Conservation (phyloP, 37 sponge, comb jelly and placozoan genomes). For the Halisarca cf. caerulea region DNA sequence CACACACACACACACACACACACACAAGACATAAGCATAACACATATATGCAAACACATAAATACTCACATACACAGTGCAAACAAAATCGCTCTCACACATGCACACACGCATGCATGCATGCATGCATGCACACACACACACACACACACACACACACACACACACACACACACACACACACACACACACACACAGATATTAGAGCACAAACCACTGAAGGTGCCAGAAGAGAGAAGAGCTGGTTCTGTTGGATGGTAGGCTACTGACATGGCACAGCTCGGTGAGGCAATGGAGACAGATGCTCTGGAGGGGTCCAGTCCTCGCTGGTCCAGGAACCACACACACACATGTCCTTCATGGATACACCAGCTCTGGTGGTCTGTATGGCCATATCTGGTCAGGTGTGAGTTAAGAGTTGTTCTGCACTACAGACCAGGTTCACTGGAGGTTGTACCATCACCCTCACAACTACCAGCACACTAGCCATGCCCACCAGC, state of each 20-base stretch:
- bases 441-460: too few species aligned
- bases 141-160: not conserved
- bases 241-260: conserved; percentile 79
- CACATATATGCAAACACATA: too few species aligned
- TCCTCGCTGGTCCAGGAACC: conserved; percentile 74
- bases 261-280: conserved; percentile 68
- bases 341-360: conserved; percentile 74
- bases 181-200: not conserved
- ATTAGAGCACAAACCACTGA: conserved; percentile 48
- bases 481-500: too few species aligned
- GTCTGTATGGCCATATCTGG: conserved; percentile 69
- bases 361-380: conserved; percentile 79
- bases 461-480: too few species aligned
- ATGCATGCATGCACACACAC: not conserved
- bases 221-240: conserved; percentile 79
- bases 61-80: not conserved
- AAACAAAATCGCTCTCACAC: too few species aligned
- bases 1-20: not conserved
- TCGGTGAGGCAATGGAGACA: conserved; percentile 63
- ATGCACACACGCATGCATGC: too few species aligned
- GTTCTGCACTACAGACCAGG: too few species aligned
- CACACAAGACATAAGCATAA: too few species aligned
- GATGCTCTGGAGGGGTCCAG: conserved; percentile 70
- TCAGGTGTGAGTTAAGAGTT: not conserved
- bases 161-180: not conserved